These are phyloP conservation scores for Dysidea cf. avara DNA, from an alignment of 37 sponge, comb jelly and placozoan genomes.

Conservation along the genomic window DNA sequence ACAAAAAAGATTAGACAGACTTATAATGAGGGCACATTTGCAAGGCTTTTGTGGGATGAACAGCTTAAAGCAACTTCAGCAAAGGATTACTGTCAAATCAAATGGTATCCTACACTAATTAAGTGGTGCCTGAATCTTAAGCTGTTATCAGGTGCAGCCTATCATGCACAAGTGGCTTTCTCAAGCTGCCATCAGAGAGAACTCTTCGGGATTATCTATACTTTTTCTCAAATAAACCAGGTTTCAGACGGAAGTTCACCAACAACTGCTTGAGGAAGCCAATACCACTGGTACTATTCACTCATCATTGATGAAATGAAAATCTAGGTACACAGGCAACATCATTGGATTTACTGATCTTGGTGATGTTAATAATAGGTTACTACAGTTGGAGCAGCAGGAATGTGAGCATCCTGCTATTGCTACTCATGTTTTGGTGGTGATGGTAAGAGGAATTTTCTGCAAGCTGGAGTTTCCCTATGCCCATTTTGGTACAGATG, in stretches of 20 bases:
- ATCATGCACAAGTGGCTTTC: conserved; percentile 36
- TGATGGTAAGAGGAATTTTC: conserved; percentile 42
- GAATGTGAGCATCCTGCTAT: background rate
- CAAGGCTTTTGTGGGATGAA: conserved; percentile 43
- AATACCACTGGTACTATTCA: conserved; percentile 11
- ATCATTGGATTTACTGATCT: conserved; percentile 12
- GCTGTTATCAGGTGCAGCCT: conserved; percentile 26
- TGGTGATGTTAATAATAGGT: conserved; percentile 34
- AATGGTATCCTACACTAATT: conserved; percentile 49
- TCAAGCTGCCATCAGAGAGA: conserved; percentile 48
- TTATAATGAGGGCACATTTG: conserved; percentile 44
- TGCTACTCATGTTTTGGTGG: conserved; percentile 13
- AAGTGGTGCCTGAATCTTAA: conserved; percentile 31
- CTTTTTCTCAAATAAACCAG: conserved; percentile 13
- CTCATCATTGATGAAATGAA: conserved; percentile 54
- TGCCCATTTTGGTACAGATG: conserved; percentile 42
- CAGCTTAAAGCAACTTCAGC: no score
- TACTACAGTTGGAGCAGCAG: conserved; percentile 6
- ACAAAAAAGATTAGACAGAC: background rate
- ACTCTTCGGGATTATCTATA: conserved; percentile 36
- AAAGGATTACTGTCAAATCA: conserved; percentile 18
- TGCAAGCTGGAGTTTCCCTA: conserved; percentile 29
- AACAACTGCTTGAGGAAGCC: conserved; percentile 18
- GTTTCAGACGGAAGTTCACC: conserved; percentile 38
- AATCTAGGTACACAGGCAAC: conserved; percentile 34